Percentiles rank a stretch among this genome's conserved stretches.
Conservation (phyloP, 2,888 invertebrate genomes). For the Melanotus villosus region DNA sequence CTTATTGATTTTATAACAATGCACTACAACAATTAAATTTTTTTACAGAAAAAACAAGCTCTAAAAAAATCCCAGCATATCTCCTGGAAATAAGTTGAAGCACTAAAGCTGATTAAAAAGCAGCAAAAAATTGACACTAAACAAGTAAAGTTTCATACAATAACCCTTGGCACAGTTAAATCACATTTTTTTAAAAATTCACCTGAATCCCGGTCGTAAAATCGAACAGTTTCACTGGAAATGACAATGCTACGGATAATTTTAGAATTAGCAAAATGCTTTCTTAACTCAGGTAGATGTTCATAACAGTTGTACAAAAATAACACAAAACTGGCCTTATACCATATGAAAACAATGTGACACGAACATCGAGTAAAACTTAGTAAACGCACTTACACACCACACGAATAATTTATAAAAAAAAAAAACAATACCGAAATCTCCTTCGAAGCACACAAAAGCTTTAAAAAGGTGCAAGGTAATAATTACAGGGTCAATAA, state of each 20-base stretch:
- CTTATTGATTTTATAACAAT: constrained; percentile 64
- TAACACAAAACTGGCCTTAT: constrained; percentile 32
- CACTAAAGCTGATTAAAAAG: not conserved
- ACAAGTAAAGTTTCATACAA: not conserved
- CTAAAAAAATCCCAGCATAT: not conserved
- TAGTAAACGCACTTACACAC: not conserved
- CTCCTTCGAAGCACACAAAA: constrained; percentile 14
- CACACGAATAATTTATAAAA: not conserved
- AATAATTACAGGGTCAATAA: constrained; percentile 34
- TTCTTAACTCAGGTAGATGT: not conserved
- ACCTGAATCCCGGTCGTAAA: no score
- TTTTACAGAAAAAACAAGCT: constrained; percentile 28
- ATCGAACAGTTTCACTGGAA: no score
- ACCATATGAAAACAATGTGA: constrained; percentile 28
- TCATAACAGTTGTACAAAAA: constrained; percentile 23
- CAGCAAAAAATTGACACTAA: not conserved
- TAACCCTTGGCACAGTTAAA: not conserved
- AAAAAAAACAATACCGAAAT: not conserved
- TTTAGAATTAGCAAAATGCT: constrained; percentile 19
- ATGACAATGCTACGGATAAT: constrained; percentile 6
- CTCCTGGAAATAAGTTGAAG: not conserved
- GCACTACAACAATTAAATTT: constrained; percentile 40
- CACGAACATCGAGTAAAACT: constrained; percentile 2
- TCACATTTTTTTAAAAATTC: no score
- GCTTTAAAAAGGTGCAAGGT: constrained; percentile 30